Evolutionary conservation across 2,888 invertebrate genomes (phyloP), one percentile per base, ranked within the genome.

Genomic region (Acronicta leporina): DNA sequence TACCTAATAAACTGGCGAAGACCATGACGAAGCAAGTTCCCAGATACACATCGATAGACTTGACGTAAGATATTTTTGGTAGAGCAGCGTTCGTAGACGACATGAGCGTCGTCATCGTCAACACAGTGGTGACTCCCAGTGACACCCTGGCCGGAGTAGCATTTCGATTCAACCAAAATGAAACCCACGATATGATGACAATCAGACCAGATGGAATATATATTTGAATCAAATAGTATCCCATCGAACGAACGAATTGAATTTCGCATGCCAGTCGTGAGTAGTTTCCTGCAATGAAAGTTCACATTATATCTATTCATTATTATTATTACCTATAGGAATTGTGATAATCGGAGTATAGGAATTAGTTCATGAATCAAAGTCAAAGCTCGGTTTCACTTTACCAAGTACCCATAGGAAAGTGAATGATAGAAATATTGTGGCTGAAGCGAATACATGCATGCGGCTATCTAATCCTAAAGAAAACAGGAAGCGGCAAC

Each of bases 21-120:
- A 99, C 99, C 99, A 99, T 99, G 89, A 99, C 98, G 97, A 99
- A 99, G 95, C 98, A 99, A 88, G 98, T 98, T 88, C 98, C 98
- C 95, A 99, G 95, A 95, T 98, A 99, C 83, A 99, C 98, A 95
- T 99, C 99, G 92, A 99, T 99, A 84, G 98, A 98, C 94, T 99
- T 99, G 94, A 99, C 98, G 95, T 99, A 99, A 75, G 98, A 98
- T 90, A 99, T 99, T 95, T 99, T 98, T 82, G 99, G 99, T 90
- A 99, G 96, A 84, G 98, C 98, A 83, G 98, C 98, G 92, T 98
- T 98, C 82, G 98, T 98, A 84, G 98, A 98, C 82, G 98, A 98
- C 98, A 99, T 98, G 84, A 98, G 96, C 80, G 99, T 99, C 86
- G 99, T 99, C 98, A 99, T 99, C 88, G 99, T 99, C 95, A 98